Evolutionary conservation across 2,888 invertebrate genomes (phyloP), one percentile per base, ranked within the genome.

Genomic region (Acanthoscelides obtectus): DNA sequence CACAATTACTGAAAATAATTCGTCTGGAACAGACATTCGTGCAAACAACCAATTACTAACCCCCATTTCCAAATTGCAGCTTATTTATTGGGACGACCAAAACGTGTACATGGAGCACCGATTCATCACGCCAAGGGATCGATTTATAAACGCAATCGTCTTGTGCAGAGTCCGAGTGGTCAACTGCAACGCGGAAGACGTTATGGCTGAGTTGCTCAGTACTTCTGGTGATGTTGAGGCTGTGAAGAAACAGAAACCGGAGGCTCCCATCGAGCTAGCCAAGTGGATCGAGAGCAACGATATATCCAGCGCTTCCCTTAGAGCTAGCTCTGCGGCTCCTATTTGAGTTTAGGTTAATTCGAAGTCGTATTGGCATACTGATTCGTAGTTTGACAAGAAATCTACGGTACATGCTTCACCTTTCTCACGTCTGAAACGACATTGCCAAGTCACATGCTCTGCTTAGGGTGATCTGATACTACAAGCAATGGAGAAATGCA

Each of bases 61-160:
- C n/a, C n/a, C n/a, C n/a, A n/a, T n/a, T 12, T 45, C 17, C 17
- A 17, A 25, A 66, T 83, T 84, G 64, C 85, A 94, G 93, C 89
- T 96, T 69, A 88, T 94, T 70, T 94, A 93, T 82, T 96, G 96
- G 96, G 95, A 96, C 82, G 90, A 92, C 3, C 90, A 91, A 77
- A 91, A 92, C 22, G 88, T 96, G 71, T 96, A 93, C 82, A 90
- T 96, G 87, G 94, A 95, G 83, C 96, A 96, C 83, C 89, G 93
- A 75, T 92, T 96, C 77, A 86, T 93, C 22, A 92, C 93, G 0
- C 86, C 92, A 3, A 82, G 84, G 45, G 95, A 96, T 80, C 88
- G 89, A 22, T 94, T 93, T 84, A 87, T 92, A n/a, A 89, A 89
- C 81, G 89, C 90, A 0, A 88, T 90, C 20, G 88, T 89, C 0